phyloP scores from a whole-genome alignment of 2,888 invertebrate genomes.

The Onchidella celtica region DNA sequence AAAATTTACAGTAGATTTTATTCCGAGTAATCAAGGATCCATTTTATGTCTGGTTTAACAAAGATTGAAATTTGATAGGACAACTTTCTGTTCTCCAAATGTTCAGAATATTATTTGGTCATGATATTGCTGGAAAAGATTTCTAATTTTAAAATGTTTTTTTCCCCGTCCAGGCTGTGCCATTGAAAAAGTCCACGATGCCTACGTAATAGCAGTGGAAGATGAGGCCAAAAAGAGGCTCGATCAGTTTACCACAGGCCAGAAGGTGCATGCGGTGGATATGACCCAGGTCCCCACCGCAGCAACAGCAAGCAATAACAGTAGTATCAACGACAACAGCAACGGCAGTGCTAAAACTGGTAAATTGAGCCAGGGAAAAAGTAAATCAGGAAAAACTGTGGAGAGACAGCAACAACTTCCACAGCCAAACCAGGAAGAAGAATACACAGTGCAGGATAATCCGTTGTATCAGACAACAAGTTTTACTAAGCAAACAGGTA shows the following conservation, averaged over 20 bases:
- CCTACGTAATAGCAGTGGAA: slow-evolving; percentile 98
- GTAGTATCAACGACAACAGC: not conserved
- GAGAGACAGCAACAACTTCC: slow-evolving; percentile 52
- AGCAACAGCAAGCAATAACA: slow-evolving; percentile 11
- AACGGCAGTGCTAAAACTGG: slow-evolving; percentile 21
- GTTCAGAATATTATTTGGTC: too few species aligned
- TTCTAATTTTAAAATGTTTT: too few species aligned
- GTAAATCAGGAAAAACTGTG: not conserved
- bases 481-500: slow-evolving; percentile 20
- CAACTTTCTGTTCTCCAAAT: too few species aligned
- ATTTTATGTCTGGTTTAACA: too few species aligned
- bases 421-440: slow-evolving; percentile 53
- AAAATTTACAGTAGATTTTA: too few species aligned
- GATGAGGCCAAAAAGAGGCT: slow-evolving; percentile 94
- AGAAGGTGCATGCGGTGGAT: slow-evolving; percentile 91
- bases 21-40: too few species aligned
- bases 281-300: slow-evolving; percentile 87
- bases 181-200: slow-evolving; percentile 87
- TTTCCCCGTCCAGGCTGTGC: slow-evolving; percentile 59
- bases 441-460: slow-evolving; percentile 52
- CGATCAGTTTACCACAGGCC: slow-evolving; percentile 81
- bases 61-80: too few species aligned
- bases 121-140: too few species aligned
- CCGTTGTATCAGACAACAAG: slow-evolving; percentile 50
- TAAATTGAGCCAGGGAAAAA: not conserved